These are phyloP conservation scores for Parauchenoglanis ngamensis DNA, from an alignment of 2,797 vertebrate genomes.

Conservation along the genomic window DNA sequence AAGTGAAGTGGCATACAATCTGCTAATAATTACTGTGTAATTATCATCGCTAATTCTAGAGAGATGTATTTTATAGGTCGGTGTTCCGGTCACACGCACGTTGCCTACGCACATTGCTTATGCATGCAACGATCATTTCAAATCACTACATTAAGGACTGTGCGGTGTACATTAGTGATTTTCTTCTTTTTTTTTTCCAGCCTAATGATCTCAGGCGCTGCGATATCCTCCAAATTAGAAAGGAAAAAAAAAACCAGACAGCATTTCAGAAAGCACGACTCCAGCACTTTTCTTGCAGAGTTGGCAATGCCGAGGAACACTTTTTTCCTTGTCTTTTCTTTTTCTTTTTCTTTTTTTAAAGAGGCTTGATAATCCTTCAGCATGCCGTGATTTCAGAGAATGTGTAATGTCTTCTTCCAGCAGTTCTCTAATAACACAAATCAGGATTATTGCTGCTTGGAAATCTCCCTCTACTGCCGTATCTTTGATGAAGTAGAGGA, in stretches of 20 bases:
- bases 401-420: neutral
- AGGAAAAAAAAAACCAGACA: constrained; percentile 4
- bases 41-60: neutral
- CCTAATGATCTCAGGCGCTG: neutral
- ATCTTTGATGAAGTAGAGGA: constrained; percentile 31
- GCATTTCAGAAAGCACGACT: constrained; percentile 23
- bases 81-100: neutral
- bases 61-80: neutral
- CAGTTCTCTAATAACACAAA: constrained; percentile 39
- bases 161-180: neutral
- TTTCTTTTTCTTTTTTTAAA: neutral
- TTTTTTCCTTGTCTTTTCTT: neutral
- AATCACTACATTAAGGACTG: neutral
- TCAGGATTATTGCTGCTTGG: constrained; percentile 37
- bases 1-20: neutral
- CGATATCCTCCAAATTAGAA: neutral
- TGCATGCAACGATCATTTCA: neutral
- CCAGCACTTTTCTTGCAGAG: constrained; percentile 31
- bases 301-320: neutral
- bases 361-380: constrained; percentile 17
- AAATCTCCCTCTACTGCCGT: constrained; percentile 32
- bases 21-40: neutral
- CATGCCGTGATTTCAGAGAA: neutral
- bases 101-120: neutral
- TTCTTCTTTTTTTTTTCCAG: neutral